Evolutionary conservation across 2,888 invertebrate species (phyloP).

Genomic region (Hemaris fuciformis): DNA sequence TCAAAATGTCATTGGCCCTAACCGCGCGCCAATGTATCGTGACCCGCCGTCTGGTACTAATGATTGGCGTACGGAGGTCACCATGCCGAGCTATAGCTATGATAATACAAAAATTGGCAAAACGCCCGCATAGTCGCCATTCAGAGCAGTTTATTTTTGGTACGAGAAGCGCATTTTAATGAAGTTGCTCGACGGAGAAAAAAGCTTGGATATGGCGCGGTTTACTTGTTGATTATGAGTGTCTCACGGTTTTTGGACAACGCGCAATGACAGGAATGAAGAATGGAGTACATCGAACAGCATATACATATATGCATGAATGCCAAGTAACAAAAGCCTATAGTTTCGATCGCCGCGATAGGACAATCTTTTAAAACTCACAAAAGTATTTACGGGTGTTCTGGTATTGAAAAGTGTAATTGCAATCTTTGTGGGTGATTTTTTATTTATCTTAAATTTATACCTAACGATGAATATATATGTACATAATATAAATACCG

Average conservation of each 20-base stretch:
- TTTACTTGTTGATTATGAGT: conserved; percentile 29
- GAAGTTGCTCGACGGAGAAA: conserved; percentile 39
- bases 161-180: conserved; percentile 70
- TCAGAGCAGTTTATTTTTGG: conserved; percentile 60
- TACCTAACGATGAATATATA: too few relatives aligned
- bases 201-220: conserved; percentile 23
- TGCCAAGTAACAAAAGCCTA: too few relatives aligned
- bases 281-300: too few relatives aligned
- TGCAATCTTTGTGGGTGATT: too few relatives aligned
- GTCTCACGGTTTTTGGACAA: not conserved
- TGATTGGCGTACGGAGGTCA: conserved; percentile 30
- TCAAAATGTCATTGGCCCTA: conserved; percentile 45
- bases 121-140: conserved; percentile 50
- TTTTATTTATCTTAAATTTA: too few relatives aligned
- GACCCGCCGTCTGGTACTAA: conserved; percentile 25
- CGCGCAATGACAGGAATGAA: not conserved
- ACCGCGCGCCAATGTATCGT: conserved; percentile 31
- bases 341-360: too few relatives aligned
- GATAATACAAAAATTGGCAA: conserved; percentile 66
- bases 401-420: too few relatives aligned
- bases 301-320: too few relatives aligned
- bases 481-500: too few relatives aligned
- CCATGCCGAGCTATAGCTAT: conserved; percentile 36
- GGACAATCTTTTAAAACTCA: too few relatives aligned
- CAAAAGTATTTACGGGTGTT: too few relatives aligned